Conservation (phyloP, 2,797 vertebrate genomes). For the Enteromius radiatus region DNA sequence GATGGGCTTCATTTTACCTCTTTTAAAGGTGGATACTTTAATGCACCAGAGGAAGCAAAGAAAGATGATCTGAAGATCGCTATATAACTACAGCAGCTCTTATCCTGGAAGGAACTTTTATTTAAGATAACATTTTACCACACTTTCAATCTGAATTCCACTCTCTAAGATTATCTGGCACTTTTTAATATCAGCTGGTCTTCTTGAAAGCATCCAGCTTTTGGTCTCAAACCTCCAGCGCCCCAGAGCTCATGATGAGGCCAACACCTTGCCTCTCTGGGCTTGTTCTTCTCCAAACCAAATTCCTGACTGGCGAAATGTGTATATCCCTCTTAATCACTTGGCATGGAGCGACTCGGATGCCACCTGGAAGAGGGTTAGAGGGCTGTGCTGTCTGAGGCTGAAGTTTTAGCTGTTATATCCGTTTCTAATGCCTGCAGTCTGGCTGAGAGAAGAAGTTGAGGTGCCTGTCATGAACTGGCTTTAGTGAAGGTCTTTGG, state of each 20-base stretch:
- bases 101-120: background rate
- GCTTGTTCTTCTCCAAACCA: slow-evolving; percentile 36
- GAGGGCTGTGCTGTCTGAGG: background rate
- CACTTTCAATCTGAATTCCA: background rate
- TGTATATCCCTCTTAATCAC: slow-evolving; percentile 18
- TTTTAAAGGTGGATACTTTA: background rate
- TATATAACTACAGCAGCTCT: background rate
- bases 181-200: slow-evolving; percentile 1
- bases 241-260: background rate
- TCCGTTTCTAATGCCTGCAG: slow-evolving; percentile 28
- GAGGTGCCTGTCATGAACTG: slow-evolving; percentile 36
- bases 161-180: background rate
- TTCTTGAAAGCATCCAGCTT: slow-evolving; percentile 15
- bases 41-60: background rate
- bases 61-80: background rate
- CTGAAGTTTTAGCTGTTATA: slow-evolving; percentile 27
- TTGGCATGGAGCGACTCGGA: slow-evolving; percentile 2
- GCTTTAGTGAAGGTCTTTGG: slow-evolving; percentile 16
- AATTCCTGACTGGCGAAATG: slow-evolving; percentile 36
- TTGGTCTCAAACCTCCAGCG: background rate
- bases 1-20: background rate
- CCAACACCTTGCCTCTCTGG: slow-evolving; percentile 1
- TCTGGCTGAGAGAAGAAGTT: slow-evolving; percentile 5
- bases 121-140: background rate
- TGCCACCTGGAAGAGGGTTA: slow-evolving; percentile 33